Evolutionary conservation across 2,113 vertebrate species (phyloP), one percentile per base, ranked within the genome.

Genomic region (Stictonetta naevosa): DNA sequence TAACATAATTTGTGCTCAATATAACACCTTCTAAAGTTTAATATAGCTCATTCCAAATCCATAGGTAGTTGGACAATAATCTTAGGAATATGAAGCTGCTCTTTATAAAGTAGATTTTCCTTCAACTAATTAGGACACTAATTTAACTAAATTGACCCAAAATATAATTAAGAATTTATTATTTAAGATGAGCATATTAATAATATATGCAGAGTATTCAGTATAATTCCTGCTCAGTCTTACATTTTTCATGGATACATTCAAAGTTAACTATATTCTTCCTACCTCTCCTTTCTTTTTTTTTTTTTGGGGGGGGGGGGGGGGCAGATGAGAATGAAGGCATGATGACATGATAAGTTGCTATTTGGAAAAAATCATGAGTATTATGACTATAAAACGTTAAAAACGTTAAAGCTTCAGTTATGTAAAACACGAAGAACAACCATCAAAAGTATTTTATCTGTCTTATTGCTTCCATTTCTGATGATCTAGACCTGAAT

Each of bases 261-360:
- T 34, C 10, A 68, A 86, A 55, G 2, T 38, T 71, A 66, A 48
- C 4, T 7, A 8, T 26, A 10, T 34, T 63, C 10, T 88, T 85
- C 18, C 5, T 14, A 8, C 6, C 11, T 3, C 2, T 0, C 3
- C 38, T 31, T 8, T 8, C 36, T 29, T 19, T 46, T 33, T 58
- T 20, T 4, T 18, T 48, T 68, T n/a, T 58, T 23, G 6, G 13
- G 7, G 1, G 1, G 8, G 11, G 26, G 10, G 14, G 18, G 53
- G 21, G 22, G 20, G 22, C 11, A 48, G 46, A 48, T 21, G 46
- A 22, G 46, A 22, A 48, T 3, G 20, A 21, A 48, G 46, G 46
- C 46, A 22, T 20, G 46, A 22, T 48, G 46, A 48, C 46, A 48
- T 22, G 46, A 50, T 50, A 50, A 74, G 2, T 53, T 48, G 3